A percentile compares a stretch with the other conserved stretches of the same genome.
Conservation (phyloP, 2,113 vertebrate genomes). For the Lota lota region DNA sequence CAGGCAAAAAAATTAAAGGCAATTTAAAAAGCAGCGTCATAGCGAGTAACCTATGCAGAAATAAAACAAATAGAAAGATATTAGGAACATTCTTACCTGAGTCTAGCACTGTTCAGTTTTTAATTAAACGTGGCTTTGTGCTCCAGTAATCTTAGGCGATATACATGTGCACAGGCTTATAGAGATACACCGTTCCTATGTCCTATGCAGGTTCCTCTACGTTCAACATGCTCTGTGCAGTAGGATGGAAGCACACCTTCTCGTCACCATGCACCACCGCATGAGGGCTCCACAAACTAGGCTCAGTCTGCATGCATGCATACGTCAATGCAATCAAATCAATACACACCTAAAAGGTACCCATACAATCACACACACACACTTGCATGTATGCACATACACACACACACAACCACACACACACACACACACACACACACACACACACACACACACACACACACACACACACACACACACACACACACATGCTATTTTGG, state of each 20-base stretch:
- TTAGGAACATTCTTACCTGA: no score
- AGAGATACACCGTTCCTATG: neutral
- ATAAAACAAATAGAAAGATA: no score
- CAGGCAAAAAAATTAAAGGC: no score
- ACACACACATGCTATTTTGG: conserved; percentile 7
- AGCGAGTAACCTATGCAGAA: no score
- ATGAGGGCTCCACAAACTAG: neutral
- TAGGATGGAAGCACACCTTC: neutral
- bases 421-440: neutral
- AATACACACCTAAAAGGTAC: neutral
- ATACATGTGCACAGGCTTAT: no score
- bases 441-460: conserved; percentile 1
- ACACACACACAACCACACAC: neutral
- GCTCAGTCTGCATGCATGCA: neutral
- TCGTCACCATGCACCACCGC: neutral
- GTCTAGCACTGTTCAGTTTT: no score
- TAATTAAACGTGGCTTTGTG: no score
- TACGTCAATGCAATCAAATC: no score
- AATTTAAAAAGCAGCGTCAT: no score
- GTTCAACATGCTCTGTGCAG: neutral
- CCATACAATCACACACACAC: conserved; percentile 15
- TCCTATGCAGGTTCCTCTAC: neutral
- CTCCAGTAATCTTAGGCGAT: no score
- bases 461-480: neutral
- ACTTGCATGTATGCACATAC: neutral